phyloP scores from a whole-genome alignment of 1,140 invertebrate species.

The Saxidomus purpurata region DNA sequence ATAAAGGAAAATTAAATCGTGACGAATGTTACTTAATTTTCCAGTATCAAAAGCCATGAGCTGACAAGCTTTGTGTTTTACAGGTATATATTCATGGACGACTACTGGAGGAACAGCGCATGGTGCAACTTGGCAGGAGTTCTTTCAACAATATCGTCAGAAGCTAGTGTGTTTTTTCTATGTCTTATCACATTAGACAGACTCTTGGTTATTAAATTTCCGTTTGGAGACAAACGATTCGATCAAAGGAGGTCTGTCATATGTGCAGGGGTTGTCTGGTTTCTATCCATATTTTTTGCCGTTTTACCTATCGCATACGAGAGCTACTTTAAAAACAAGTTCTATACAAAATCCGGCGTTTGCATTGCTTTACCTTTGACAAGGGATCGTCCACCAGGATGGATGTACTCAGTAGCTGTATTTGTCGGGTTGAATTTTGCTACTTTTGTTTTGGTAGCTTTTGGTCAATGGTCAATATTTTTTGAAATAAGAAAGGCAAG shows the following conservation, averaged over 20 bases:
- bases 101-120: constrained; percentile 19
- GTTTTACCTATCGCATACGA: constrained; percentile 59
- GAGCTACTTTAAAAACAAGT: constrained; percentile 47
- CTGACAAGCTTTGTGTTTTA: no score
- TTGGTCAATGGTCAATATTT: constrained; percentile 41
- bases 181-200: constrained; percentile 19
- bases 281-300: constrained; percentile 59
- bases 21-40: no score
- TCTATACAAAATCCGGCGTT: constrained; percentile 68
- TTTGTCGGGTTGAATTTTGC: constrained; percentile 64
- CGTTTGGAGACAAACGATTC: constrained; percentile 65
- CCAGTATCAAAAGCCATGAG: no score
- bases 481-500: constrained; percentile 10
- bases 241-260: constrained; percentile 17
- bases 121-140: constrained; percentile 36
- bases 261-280: constrained; percentile 42
- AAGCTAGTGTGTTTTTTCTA: constrained; percentile 21
- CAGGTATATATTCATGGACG: constrained; percentile 41
- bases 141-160: constrained; percentile 29
- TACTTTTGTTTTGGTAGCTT: constrained; percentile 66
- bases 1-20: no score
- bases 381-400: constrained; percentile 19
- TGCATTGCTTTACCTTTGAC: constrained; percentile 67
- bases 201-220: constrained; percentile 55
- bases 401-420: constrained; percentile 40